A percentile compares a stretch with the other conserved stretches of the same genome.
phyloP scores from a whole-genome alignment of 1,140 invertebrate genomes.

The Solenopsis fugax region DNA sequence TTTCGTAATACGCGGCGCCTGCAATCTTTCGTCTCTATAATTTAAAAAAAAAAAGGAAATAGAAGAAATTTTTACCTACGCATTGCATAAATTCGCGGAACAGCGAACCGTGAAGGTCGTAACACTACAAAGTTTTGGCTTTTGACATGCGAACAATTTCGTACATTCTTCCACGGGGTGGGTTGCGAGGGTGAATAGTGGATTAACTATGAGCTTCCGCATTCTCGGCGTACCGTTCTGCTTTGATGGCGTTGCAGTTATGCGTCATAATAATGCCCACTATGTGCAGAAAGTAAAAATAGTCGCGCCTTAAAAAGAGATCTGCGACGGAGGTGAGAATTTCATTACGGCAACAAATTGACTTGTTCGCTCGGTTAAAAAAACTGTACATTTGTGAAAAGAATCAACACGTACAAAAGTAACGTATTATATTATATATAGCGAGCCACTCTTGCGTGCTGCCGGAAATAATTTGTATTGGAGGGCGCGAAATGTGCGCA shows the following conservation, averaged over 20 bases:
- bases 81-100: slow-evolving; percentile 33
- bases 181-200: slow-evolving; percentile 61
- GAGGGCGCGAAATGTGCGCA: not conserved
- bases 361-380: not conserved
- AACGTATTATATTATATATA: not conserved
- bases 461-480: slow-evolving; percentile 25
- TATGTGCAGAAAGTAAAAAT: not conserved
- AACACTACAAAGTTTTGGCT: slow-evolving; percentile 64
- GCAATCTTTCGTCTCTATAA: slow-evolving; percentile 28
- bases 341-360: not conserved
- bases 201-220: slow-evolving; percentile 78
- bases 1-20: slow-evolving; percentile 11
- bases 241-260: slow-evolving; percentile 76
- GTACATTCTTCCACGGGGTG: slow-evolving; percentile 68
- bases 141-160: slow-evolving; percentile 77
- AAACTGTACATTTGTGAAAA: not conserved
- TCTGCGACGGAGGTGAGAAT: not conserved
- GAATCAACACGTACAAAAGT: not conserved
- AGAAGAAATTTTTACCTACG: not conserved
- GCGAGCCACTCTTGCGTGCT: not conserved
- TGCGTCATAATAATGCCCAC: slow-evolving; percentile 65
- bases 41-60: slow-evolving; percentile 10
- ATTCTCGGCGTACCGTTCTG: slow-evolving; percentile 74
- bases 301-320: slow-evolving; percentile 30
- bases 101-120: slow-evolving; percentile 7